Base-by-base conservation (phyloP, 35 echinoderm and acorn worm species). In the Patiria miniata region DNA sequence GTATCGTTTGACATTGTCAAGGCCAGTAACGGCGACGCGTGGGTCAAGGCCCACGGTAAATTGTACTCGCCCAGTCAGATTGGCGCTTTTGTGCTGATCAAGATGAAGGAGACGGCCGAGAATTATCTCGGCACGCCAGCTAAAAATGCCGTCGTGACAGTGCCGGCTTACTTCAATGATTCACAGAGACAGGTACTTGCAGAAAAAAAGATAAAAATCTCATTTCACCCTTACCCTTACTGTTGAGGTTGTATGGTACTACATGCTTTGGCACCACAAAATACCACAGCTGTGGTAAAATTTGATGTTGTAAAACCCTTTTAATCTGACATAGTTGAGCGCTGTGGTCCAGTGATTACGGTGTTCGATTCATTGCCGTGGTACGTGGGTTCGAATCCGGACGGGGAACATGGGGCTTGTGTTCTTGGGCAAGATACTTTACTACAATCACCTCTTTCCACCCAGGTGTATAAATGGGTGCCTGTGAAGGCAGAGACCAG, bases 61-160 rank as follows among this genome's bases (percentile, higher is more conserved):
- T 81, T 91, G 60, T 99, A 99, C 54, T 95, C 96, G 18, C 96
- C 96, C 0, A 94, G 93, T 85, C 92, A 99, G 79, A 89, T 99
- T 30, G 92, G 92, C n/a, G 96, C 96, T 21, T 95, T 99, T 77
- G 87, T 95, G 15, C 51, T 99, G 29, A 92, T 91, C 0, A 99
- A 99, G 79, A 99, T 99, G 96, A 99, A 99, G 54, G 93, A 99
- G 77, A 99, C 96, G 0, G 96, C 96, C 86, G 96, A 99, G 83
- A 92, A 83, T 57, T 99, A 99, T 51, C 79, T 99, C 15, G 96
- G 96, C 21, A 79, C 77, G 19, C 83, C 89, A 61, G 90, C 86
- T 7, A 95, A 87, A 57, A 95, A 99, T 95, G 96, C 96, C 6
- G 96, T 99, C 52, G 76, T 99, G 34, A 99, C 96, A 65, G 96